Evolutionary conservation across 2,113 vertebrate species (phyloP), one percentile per base, ranked within the genome.

Genomic region (Misgurnus mizolepis): DNA sequence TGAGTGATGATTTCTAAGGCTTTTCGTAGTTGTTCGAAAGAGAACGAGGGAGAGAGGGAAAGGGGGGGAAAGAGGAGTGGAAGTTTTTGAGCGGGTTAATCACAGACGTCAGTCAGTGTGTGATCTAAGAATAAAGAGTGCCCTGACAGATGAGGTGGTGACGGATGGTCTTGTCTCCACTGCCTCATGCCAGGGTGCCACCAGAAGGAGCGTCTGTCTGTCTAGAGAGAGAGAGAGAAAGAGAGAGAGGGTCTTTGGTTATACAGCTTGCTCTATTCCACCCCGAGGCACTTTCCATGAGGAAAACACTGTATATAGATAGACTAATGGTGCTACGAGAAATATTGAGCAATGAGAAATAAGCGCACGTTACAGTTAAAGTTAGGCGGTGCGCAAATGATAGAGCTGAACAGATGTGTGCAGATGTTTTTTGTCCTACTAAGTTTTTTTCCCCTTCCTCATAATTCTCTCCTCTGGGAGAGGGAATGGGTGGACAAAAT

Each of bases 71-170:
- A 78, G 83, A 78, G 80, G 83, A 85, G 80, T 82, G 78, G 80
- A 77, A 78, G 67, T 82, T 84, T 78, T 67, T 82, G 64, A 79
- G 82, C 77, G 78, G 86, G 85, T 69, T 89, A 90, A 91, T 90
- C 85, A 81, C 67, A 72, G 87, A 88, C 82, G 87, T 92, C 89
- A 90, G 87, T 92, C 89, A 90, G 88, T 82, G 76, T 88, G 88
- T 86, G 88, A 91, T 92, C 90, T 89, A 89, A 92, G 90, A 92
- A 91, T 92, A 92, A 91, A 91, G 89, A 85, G 88, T 86, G 90
- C 81, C 85, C 86, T 86, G 89, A 89, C 89, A 88, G 91, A 91
- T 83, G 90, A 91, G 91, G 89, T 83, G 87, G 86, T 93, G 92
- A 91, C 89, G 85, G 90, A 91, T 67, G 85, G 87, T 88, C 86